Conservation (phyloP, 2,888 invertebrate genomes). For the Acrobasis consociella region DNA sequence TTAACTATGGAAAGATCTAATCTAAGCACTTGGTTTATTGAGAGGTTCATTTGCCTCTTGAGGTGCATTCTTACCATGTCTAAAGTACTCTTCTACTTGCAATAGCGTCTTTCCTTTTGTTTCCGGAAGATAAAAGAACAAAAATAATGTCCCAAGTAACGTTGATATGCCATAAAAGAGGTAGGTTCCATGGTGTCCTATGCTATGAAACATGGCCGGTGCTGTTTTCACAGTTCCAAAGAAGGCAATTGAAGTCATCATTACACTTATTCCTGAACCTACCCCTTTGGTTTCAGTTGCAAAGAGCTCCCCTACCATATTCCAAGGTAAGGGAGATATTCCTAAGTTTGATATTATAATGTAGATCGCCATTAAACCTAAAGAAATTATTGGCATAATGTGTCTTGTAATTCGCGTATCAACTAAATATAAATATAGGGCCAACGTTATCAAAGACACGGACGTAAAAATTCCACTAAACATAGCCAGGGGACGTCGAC, state of each 20-base stretch:
- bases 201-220: constrained; percentile 80
- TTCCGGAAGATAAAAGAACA: constrained; percentile 85
- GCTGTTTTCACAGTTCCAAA: constrained; percentile 87
- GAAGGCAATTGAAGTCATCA: constrained; percentile 85
- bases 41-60: constrained; percentile 6
- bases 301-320: constrained; percentile 89
- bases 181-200: constrained; percentile 84
- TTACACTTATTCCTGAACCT: constrained; percentile 87
- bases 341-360: constrained; percentile 84
- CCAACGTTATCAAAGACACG: constrained; percentile 80
- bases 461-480: constrained; percentile 85
- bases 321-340: constrained; percentile 86
- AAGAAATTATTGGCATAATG: constrained; percentile 61
- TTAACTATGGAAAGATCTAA: not conserved
- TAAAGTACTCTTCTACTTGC: constrained; percentile 85
- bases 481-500: constrained; percentile 85
- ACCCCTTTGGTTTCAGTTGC: constrained; percentile 85
- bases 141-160: constrained; percentile 82
- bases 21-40: constrained; percentile 14
- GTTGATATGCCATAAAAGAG: constrained; percentile 84
- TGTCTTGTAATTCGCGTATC: constrained; percentile 47
- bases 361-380: constrained; percentile 81
- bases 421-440: constrained; percentile 71
- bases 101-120: constrained; percentile 86
- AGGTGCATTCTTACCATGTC: constrained; percentile 44